phyloP scores from a whole-genome alignment of 2,113 vertebrate species.

The Panurus biarmicus region DNA sequence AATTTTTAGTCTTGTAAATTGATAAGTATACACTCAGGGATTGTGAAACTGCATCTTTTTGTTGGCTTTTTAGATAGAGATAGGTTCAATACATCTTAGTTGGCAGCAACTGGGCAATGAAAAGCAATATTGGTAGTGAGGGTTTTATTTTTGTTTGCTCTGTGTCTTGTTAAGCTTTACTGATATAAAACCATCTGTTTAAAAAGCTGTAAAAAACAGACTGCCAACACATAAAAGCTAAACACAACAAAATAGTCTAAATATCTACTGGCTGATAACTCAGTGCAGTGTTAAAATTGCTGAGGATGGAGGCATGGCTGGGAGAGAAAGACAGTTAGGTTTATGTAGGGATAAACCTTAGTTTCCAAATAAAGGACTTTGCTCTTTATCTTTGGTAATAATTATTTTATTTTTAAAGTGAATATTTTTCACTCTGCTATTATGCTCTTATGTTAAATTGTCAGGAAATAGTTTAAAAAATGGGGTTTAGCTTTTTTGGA shows the following conservation, averaged over 20 bases:
- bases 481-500: background rate
- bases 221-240: conserved; percentile 37
- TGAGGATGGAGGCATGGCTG: background rate
- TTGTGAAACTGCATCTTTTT: conserved; percentile 8
- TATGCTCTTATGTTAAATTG: background rate
- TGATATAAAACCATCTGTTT: conserved; percentile 67
- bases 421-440: background rate
- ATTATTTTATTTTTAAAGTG: background rate
- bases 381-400: background rate
- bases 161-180: conserved; percentile 60
- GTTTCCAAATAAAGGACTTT: background rate
- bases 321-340: background rate
- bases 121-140: conserved; percentile 52
- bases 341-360: background rate
- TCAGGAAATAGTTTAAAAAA: background rate
- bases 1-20: conserved; percentile 22
- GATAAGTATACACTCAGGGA: conserved; percentile 11
- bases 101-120: conserved; percentile 51
- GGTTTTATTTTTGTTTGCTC: conserved; percentile 59
- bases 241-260: conserved; percentile 46
- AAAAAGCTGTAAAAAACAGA: conserved; percentile 61
- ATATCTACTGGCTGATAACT: background rate
- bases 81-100: conserved; percentile 24
- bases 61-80: conserved; percentile 27
- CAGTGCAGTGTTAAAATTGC: background rate